Evolutionary conservation across 2,113 vertebrate genomes (phyloP), one percentile per base, ranked within the genome.

Genomic region (Apteryx mantelli): DNA sequence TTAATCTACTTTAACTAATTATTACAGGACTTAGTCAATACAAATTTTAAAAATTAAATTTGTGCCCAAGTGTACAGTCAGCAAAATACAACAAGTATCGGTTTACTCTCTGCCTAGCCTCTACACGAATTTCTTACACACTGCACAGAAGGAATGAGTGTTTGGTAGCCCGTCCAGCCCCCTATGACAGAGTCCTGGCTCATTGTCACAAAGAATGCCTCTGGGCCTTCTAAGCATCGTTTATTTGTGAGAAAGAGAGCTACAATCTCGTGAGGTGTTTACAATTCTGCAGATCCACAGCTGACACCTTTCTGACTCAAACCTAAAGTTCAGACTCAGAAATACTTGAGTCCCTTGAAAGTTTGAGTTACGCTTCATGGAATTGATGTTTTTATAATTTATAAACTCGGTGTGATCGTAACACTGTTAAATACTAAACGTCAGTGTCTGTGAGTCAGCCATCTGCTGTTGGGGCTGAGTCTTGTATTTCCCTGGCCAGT

Each of bases 231-330:
- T 24, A 74, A 30, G 73, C 60, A 48, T 65, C 16, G 2, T 74
- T 44, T 64, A 52, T 86, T 82, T 88, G 70, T 74, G 77, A 56
- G 86, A 73, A 38, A 58, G 55, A 17, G 34, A n/a, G 50, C 61
- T 82, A 1, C 66, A 77, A 0, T 74, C 81, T 85, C 70, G 50
- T 80, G 63, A 89, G 38, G 63, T 83, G 63, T 52, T 89, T 94
- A 80, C 92, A 88, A 80, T 92, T 92, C 78, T 88, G 50, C 71
- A 88, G 36, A 94, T 85, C 87, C 44, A 40, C 75, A 78, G 71
- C 82, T 96, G 97, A 91, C 91, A 95, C 70, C 74, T 93, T 97
- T 93, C 91, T 96, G 87, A 95, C 94, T 89, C 91, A 94, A 34
- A 89, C 93, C 89, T 93, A 64, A 89, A 95, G 92, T 95, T 97